Evolutionary conservation across 2,888 invertebrate genomes (phyloP).

Genomic region (Cremastobaeus sp.): DNA sequence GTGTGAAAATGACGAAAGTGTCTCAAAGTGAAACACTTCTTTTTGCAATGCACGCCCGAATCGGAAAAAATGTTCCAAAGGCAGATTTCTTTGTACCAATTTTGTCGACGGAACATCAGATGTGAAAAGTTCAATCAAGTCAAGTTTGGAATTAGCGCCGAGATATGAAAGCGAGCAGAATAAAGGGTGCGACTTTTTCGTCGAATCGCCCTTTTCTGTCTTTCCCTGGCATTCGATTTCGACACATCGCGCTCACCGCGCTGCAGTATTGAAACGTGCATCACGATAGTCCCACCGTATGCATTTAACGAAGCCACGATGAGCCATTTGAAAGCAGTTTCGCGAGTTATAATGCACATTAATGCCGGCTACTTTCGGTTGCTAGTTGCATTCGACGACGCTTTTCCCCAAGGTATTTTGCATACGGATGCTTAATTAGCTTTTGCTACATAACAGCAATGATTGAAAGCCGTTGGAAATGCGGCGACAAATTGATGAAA

Average conservation of each 20-base stretch:
- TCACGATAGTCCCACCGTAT: conserved; percentile 56
- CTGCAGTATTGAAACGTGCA: conserved; percentile 56
- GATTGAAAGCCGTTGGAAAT: conserved; percentile 23
- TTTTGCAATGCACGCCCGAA: too few species aligned
- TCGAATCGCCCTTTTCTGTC: conserved; percentile 50
- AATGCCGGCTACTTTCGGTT: conserved; percentile 58
- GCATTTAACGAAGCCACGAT: conserved; percentile 58
- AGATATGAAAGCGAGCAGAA: too few species aligned
- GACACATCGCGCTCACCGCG: conserved; percentile 46
- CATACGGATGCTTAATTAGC: conserved; percentile 27
- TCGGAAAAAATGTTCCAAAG: too few species aligned
- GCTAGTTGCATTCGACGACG: conserved; percentile 49
- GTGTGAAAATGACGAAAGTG: too few species aligned
- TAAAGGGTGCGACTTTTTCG: conserved; percentile 41
- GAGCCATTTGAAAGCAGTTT: conserved; percentile 57
- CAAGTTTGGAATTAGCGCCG: too few species aligned
- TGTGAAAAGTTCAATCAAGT: too few species aligned
- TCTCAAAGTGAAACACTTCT: too few species aligned
- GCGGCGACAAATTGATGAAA: conserved; percentile 37
- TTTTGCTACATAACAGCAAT: conserved; percentile 21
- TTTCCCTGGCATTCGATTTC: conserved; percentile 54
- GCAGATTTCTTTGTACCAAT: too few species aligned
- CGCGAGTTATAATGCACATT: conserved; percentile 59
- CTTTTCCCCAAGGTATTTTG: conserved; percentile 22
- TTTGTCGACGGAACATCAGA: too few species aligned